phyloP scores from a whole-genome alignment of 2,113 vertebrate genomes.

The Chelonoidis abingdonii region DNA sequence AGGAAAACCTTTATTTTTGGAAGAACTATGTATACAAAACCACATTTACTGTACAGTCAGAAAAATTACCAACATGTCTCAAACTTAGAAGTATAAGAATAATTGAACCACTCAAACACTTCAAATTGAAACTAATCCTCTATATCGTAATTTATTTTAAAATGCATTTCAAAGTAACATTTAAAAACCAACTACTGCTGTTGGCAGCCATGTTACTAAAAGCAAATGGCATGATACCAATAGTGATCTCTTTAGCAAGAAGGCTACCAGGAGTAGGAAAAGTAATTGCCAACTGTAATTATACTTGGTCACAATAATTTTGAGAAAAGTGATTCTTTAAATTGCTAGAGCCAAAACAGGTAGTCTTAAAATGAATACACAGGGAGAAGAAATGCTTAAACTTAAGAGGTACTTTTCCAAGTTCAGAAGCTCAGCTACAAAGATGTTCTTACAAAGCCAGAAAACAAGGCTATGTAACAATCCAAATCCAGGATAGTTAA shows the following conservation, averaged over 20 bases:
- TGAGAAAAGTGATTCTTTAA: background rate
- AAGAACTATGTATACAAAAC: background rate
- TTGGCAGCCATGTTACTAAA: background rate
- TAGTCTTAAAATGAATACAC: background rate
- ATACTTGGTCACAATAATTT: background rate
- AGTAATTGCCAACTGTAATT: background rate
- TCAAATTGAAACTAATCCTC: background rate
- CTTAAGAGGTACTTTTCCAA: background rate
- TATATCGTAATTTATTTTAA: background rate
- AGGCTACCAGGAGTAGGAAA: background rate
- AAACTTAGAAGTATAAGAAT: background rate
- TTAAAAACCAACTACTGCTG: background rate
- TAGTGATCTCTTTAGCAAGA: background rate
- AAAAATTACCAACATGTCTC: background rate
- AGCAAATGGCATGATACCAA: background rate
- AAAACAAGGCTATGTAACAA: accelerated
- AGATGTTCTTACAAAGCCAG: background rate
- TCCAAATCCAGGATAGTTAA: background rate
- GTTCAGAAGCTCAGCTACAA: background rate
- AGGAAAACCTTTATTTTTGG: background rate
- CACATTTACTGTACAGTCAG: background rate
- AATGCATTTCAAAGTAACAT: background rate
- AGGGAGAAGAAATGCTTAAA: background rate
- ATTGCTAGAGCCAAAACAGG: background rate
- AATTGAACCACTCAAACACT: background rate